These are phyloP conservation scores for Jaculus jaculus DNA, from an alignment of 2,113 vertebrate species.

Conservation along the genomic window DNA sequence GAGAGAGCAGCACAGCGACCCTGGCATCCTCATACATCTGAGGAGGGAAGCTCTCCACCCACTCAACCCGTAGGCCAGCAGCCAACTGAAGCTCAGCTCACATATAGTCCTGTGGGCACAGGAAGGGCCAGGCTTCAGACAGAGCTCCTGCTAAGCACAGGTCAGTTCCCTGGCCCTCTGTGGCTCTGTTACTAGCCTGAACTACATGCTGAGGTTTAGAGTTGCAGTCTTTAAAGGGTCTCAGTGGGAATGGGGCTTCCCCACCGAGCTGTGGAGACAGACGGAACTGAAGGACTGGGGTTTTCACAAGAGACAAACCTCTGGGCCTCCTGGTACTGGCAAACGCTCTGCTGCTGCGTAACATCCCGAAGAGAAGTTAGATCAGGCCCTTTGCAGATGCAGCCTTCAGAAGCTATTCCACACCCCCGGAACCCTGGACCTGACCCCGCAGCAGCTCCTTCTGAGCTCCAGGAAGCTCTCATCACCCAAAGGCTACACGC, in stretches of 20 bases:
- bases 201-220: not conserved
- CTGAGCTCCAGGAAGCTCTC: too few relatives aligned
- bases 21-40: not conserved
- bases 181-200: not conserved
- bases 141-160: not conserved
- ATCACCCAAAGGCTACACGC: too few relatives aligned
- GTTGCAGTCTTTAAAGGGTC: too few relatives aligned
- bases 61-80: not conserved
- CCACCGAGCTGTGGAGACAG: not conserved
- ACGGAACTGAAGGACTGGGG: too few relatives aligned
- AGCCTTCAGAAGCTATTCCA: too few relatives aligned
- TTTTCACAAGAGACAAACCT: too few relatives aligned
- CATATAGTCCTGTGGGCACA: not conserved
- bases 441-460: too few relatives aligned
- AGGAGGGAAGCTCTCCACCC: not conserved
- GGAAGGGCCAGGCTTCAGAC: not conserved
- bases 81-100: not conserved
- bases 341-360: too few relatives aligned
- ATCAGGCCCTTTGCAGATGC: too few relatives aligned
- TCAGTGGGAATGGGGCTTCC: not conserved
- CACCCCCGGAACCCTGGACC: too few relatives aligned
- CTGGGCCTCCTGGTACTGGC: too few relatives aligned
- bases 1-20: not conserved
- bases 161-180: not conserved
- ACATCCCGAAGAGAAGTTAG: too few relatives aligned